Evolutionary conservation across 2,113 vertebrate species (phyloP), one percentile per base, ranked within the genome.

Genomic region (Poeciliopsis occidentalis): DNA sequence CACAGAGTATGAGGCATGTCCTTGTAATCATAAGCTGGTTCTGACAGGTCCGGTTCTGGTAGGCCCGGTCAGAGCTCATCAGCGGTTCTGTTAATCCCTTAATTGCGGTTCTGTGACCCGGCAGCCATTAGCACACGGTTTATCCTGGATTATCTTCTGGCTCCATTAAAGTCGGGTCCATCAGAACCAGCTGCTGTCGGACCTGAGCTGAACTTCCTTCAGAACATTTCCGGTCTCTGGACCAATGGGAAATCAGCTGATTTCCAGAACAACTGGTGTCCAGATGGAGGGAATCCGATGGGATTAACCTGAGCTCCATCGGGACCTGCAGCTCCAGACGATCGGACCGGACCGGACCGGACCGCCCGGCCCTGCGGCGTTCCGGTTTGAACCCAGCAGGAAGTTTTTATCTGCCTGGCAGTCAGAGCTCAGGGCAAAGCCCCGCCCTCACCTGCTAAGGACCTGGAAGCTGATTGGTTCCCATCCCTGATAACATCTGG

Each of bases 121-220:
- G 67, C 60, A n/a, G 3, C 60, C 71, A 64, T 77, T 68, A 77
- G 39, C 44, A 2, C 11, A n/a, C 12, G 12, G 37, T 57, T 57
- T 57, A 57, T 57, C 65, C 34, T 31, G 8, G 80, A 60, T 86
- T 79, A 82, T 60, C 69, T 62, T 71, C 70, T n/a, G 4, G 51
- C 64, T 70, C 71, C 29, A 31, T 17, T 31, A 27, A 63, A 29
- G 51, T n/a, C 17, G 51, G 39, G 51, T 57, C 51, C 51, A 57
- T 57, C 51, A n/a, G 51, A n/a, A 22, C 24, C 51, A 57, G 51
- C 51, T n/a, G 51, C 51, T 57, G 8, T 57, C 22, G 2, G 51
- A 54, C 44, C 44, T 19, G 44, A 47, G 15, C 44, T 47, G 13
- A 47, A 19, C 44, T 17, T 47, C 44, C 44, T 47, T 4, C 44